Conservation (phyloP, 2,797 vertebrate genomes). For the Coreius guichenoti region DNA sequence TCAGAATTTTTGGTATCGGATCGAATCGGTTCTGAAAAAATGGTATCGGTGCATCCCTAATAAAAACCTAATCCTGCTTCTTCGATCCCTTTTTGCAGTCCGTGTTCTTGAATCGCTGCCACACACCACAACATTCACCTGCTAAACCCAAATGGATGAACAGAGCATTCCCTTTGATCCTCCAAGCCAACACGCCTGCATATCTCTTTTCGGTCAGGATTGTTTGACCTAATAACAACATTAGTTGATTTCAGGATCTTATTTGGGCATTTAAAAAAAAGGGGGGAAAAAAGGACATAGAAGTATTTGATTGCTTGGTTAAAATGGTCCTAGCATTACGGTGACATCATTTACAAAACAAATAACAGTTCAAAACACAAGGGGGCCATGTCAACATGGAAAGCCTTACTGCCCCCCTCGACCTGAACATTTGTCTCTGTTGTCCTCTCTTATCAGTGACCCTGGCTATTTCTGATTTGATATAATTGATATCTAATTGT, state of each 20-base stretch:
- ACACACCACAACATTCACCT: conserved; percentile 21
- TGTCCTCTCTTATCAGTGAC: neutral
- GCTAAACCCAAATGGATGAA: conserved; percentile 27
- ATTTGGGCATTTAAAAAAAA: neutral
- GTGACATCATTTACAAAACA: neutral
- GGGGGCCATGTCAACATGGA: neutral
- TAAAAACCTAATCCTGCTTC: neutral
- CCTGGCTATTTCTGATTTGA: neutral
- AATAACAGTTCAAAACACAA: neutral
- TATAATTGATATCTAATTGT: neutral
- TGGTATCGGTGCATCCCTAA: too few species aligned
- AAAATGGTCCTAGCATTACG: neutral
- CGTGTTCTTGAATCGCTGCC: conserved; percentile 17
- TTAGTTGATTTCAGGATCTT: neutral
- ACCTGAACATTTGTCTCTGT: neutral
- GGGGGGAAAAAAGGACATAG: too few species aligned
- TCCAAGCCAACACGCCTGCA: neutral
- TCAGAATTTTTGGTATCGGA: too few species aligned
- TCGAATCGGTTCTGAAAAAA: too few species aligned
- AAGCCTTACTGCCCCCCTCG: neutral
- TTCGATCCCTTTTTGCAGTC: neutral
- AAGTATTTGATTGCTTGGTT: neutral
- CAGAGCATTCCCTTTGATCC: neutral
- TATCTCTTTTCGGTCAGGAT: neutral
- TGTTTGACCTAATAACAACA: neutral